phyloP scores from a whole-genome alignment of 1,140 invertebrate genomes.

The Palaemon carinicauda region DNA sequence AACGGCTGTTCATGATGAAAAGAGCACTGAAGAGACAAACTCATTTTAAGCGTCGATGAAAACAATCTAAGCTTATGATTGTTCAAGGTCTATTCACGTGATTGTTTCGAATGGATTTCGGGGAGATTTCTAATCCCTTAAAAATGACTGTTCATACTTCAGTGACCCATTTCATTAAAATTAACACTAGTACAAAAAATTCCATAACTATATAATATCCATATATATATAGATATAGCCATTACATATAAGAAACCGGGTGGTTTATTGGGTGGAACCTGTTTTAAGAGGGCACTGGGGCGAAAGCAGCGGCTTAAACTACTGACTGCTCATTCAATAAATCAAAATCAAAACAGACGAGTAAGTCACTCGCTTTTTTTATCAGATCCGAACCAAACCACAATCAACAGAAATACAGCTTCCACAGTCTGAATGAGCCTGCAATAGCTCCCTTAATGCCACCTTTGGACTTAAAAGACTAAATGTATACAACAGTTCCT shows the following conservation, averaged over 20 bases:
- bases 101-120: too few species aligned
- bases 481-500: conserved; percentile 39
- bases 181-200: conserved; percentile 55
- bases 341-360: too few species aligned
- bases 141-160: too few species aligned
- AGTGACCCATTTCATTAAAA: background rate
- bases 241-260: conserved; percentile 50
- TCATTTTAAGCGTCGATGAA: too few species aligned
- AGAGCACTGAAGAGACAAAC: background rate
- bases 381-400: too few species aligned
- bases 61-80: too few species aligned
- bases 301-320: conserved; percentile 27
- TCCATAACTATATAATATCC: conserved; percentile 49
- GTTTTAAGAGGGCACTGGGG: conserved; percentile 49
- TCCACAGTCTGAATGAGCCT: too few species aligned
- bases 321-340: background rate
- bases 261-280: conserved; percentile 55
- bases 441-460: too few species aligned
- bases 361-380: too few species aligned
- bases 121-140: too few species aligned
- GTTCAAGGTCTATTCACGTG: too few species aligned
- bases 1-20: conserved; percentile 46
- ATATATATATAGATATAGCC: conserved; percentile 44
- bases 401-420: too few species aligned
- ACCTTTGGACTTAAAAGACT: conserved; percentile 17